These are phyloP conservation scores for Cepaea nemoralis DNA, from an alignment of 1,140 invertebrate genomes.

Conservation along the genomic window DNA sequence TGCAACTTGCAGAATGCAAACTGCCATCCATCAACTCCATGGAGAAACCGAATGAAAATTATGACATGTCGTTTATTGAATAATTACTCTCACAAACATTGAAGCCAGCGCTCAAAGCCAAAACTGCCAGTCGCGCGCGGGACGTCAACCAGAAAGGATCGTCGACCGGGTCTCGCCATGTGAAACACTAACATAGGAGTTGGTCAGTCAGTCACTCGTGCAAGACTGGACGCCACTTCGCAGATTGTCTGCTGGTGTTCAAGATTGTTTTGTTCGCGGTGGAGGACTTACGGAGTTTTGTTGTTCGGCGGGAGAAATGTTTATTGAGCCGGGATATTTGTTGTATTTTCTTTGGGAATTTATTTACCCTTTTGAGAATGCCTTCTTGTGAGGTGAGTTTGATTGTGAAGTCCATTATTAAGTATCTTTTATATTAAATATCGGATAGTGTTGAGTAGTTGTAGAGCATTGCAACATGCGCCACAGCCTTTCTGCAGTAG, in stretches of 20 bases:
- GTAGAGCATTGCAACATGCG: too few relatives aligned
- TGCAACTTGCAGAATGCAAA: conserved; percentile 35
- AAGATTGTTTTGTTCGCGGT: neutral
- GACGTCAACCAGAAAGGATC: conserved; percentile 3
- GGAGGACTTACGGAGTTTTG: neutral
- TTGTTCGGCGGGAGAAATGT: neutral
- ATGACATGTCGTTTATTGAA: conserved; percentile 45
- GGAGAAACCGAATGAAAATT: conserved; percentile 44
- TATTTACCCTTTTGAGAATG: too few relatives aligned
- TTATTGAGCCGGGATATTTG: too few relatives aligned
- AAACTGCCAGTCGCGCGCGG: neutral
- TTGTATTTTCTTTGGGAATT: too few relatives aligned
- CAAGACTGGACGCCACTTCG: neutral
- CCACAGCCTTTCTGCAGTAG: too few relatives aligned
- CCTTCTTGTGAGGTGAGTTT: too few relatives aligned
- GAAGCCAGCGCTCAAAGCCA: neutral
- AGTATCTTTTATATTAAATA: too few relatives aligned
- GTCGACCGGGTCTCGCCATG: neutral
- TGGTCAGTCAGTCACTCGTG: conserved; percentile 8
- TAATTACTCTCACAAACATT: conserved; percentile 40
- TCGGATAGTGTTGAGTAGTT: too few relatives aligned
- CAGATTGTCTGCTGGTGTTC: neutral
- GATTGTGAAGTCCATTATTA: too few relatives aligned
- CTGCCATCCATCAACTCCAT: conserved; percentile 40
- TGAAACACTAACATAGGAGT: neutral